A percentile compares a stretch with the other conserved stretches of the same genome.
Evolutionary conservation across 2,113 vertebrate genomes (phyloP).

Genomic region (Ochotona curzoniae): DNA sequence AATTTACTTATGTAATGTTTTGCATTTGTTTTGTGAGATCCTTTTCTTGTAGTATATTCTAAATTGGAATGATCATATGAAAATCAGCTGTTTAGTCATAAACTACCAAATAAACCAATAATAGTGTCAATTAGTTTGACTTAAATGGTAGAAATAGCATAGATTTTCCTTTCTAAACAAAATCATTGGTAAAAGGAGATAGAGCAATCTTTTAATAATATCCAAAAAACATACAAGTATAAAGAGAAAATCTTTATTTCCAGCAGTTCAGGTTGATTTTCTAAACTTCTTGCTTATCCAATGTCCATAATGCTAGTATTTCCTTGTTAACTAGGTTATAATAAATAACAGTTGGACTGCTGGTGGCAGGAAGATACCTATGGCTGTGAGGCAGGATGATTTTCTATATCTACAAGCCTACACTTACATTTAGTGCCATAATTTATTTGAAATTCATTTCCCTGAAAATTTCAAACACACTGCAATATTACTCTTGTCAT

Average conservation of each 20-base stretch:
- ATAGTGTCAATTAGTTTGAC: not conserved
- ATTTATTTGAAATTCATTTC: not conserved
- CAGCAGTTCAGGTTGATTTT: not conserved
- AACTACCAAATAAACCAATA: not conserved
- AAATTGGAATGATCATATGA: not conserved
- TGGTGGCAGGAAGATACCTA: not conserved
- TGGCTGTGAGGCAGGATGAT: not conserved
- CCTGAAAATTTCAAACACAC: not conserved
- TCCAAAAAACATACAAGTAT: not conserved
- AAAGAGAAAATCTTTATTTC: not conserved
- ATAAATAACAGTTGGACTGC: not conserved
- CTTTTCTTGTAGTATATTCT: not conserved
- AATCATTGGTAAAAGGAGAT: not conserved
- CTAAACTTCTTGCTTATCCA: not conserved
- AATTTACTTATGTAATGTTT: not conserved
- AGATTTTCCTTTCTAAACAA: constrained; percentile 16
- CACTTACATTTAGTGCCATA: not conserved
- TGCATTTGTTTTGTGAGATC: not conserved
- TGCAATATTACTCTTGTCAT: not conserved
- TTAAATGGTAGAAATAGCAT: not conserved
- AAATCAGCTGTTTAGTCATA: constrained; percentile 2
- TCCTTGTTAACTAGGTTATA: not conserved
- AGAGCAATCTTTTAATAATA: not conserved
- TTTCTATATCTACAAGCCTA: not conserved
- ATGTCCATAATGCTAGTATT: not conserved